phyloP scores from a whole-genome alignment of 37 sponge, comb jelly and placozoan genomes.

The Mnemiopsis leidyi region DNA sequence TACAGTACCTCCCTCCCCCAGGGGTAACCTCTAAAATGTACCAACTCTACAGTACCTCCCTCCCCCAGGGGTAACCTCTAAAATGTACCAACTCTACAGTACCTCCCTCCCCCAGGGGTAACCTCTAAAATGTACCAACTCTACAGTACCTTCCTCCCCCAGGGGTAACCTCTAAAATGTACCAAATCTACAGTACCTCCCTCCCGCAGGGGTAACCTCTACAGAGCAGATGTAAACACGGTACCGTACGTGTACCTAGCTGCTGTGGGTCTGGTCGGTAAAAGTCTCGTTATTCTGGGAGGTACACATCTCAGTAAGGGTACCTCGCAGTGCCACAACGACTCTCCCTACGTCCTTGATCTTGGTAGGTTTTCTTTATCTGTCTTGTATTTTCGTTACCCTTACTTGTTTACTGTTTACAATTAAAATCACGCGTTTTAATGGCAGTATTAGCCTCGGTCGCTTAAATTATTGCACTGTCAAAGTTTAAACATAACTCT shows the following conservation, averaged over 20 bases:
- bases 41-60: no score
- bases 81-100: no score
- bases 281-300: not conserved
- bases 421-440: no score
- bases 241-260: conserved; percentile 5
- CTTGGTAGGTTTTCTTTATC: not conserved
- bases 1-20: not conserved
- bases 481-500: no score
- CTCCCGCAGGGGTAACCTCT: not conserved
- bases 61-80: not conserved
- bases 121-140: no score
- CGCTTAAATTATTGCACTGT: no score
- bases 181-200: no score
- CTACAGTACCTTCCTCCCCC: not conserved
- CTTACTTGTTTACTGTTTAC: no score
- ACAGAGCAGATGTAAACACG: not conserved
- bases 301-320: not conserved
- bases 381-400: no score
- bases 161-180: not conserved
- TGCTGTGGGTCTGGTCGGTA: not conserved
- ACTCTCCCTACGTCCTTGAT: not conserved
- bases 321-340: not conserved
- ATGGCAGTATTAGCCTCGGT: no score
- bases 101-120: not conserved
- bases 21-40: not conserved